Evolutionary conservation across 2,888 invertebrate species (phyloP).

Genomic region (Lasioglossum malachurum): DNA sequence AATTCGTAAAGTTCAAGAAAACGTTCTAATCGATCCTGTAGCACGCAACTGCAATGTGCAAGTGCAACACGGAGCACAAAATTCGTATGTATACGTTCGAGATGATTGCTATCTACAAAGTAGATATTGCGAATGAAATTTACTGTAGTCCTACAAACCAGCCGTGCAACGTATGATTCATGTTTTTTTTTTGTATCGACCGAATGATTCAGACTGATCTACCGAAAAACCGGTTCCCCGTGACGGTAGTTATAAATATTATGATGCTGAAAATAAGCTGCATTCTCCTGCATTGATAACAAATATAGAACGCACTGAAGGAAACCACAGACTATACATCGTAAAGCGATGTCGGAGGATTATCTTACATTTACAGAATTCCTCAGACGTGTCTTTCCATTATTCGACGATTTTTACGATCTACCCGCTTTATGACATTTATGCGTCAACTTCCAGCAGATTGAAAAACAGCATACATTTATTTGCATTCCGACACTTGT

Average conservation of each 20-base stretch:
- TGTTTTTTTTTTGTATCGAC: slow-evolving; percentile 29
- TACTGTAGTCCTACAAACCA: not conserved
- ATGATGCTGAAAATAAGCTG: slow-evolving; percentile 25
- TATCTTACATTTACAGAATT: not conserved
- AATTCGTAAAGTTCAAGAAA: no score
- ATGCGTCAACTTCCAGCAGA: not conserved
- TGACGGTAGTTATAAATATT: slow-evolving; percentile 39
- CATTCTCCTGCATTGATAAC: slow-evolving; percentile 16
- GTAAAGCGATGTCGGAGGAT: not conserved
- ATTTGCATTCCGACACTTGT: not conserved
- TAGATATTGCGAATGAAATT: no score
- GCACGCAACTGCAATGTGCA: no score
- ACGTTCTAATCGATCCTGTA: no score
- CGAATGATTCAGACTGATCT: slow-evolving; percentile 31
- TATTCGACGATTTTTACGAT: not conserved
- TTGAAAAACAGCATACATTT: not conserved
- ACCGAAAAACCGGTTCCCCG: slow-evolving; percentile 34
- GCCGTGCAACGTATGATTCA: slow-evolving; percentile 17
- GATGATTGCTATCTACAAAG: no score
- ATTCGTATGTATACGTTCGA: no score
- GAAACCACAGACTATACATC: not conserved
- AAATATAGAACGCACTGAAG: not conserved
- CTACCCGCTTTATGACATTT: not conserved
- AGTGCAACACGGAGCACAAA: no score
- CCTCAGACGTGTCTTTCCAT: not conserved